Evolutionary conservation across 2,888 invertebrate genomes (phyloP).

Genomic region (Odontothrips loti): DNA sequence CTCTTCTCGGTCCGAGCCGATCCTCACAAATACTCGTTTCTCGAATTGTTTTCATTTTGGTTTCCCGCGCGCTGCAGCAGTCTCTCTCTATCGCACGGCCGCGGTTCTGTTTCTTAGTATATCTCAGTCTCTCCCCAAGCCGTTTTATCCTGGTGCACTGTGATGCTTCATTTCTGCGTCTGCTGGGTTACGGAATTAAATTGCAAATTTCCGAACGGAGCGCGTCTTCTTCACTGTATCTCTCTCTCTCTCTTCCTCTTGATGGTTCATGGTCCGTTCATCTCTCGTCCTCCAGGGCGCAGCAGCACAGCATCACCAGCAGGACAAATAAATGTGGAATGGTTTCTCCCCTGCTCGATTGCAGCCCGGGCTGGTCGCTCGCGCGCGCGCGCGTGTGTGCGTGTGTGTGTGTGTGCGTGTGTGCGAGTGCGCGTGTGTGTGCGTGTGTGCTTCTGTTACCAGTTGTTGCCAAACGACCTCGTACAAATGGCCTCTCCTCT

Average conservation of each 20-base stretch:
- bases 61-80: not conserved
- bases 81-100: not conserved
- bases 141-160: too few relatives aligned
- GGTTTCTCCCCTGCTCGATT: too few relatives aligned
- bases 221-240: not conserved
- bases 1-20: not conserved
- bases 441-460: not conserved
- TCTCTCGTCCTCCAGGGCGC: too few relatives aligned
- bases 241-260: not conserved
- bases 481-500: not conserved
- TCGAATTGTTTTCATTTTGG: slow-evolving; percentile 3
- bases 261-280: not conserved
- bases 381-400: too few relatives aligned
- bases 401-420: too few relatives aligned
- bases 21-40: not conserved
- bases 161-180: too few relatives aligned
- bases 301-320: too few relatives aligned
- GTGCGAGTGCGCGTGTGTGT: too few relatives aligned
- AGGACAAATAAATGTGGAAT: too few relatives aligned
- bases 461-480: not conserved
- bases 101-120: not conserved
- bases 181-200: too few relatives aligned
- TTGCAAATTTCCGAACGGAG: too few relatives aligned
- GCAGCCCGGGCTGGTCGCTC: too few relatives aligned
- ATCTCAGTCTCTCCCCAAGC: not conserved